phyloP scores from a whole-genome alignment of 2,113 vertebrate genomes.

The Promerops cafer region DNA sequence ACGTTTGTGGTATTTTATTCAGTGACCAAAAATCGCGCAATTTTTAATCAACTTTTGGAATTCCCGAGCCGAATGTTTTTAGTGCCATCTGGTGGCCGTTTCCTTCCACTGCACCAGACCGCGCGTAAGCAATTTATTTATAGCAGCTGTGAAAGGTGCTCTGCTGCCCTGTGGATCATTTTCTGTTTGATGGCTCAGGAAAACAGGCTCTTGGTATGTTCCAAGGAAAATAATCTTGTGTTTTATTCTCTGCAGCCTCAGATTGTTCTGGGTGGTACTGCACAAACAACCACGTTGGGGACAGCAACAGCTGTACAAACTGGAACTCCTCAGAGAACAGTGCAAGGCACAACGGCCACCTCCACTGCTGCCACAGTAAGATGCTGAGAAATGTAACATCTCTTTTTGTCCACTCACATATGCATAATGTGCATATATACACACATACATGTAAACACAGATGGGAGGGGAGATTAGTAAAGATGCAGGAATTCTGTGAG shows the following conservation, averaged over 20 bases:
- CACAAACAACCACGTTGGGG: conserved; percentile 77
- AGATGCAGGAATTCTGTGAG: background rate
- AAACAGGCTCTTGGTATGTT: fast-evolving
- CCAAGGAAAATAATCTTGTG: background rate
- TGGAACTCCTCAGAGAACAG: conserved; percentile 82
- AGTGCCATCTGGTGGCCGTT: conserved; percentile 63
- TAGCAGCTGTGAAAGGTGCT: background rate
- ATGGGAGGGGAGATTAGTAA: background rate
- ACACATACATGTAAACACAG: background rate
- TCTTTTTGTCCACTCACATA: background rate
- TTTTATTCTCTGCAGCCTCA: conserved; percentile 74
- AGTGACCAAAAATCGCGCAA: background rate
- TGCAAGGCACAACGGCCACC: conserved; percentile 77
- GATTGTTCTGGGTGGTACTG: conserved; percentile 84
- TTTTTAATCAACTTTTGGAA: background rate
- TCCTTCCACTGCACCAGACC: background rate
- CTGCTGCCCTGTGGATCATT: background rate
- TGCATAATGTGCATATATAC: background rate
- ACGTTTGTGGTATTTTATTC: background rate
- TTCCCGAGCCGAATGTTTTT: background rate
- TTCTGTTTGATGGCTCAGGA: background rate
- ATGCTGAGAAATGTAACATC: background rate
- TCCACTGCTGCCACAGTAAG: conserved; percentile 84
- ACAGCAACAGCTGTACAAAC: conserved; percentile 82
- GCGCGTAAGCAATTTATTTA: background rate